Evolutionary conservation across 2,888 invertebrate species (phyloP).

Genomic region (Baronia brevicornis): DNA sequence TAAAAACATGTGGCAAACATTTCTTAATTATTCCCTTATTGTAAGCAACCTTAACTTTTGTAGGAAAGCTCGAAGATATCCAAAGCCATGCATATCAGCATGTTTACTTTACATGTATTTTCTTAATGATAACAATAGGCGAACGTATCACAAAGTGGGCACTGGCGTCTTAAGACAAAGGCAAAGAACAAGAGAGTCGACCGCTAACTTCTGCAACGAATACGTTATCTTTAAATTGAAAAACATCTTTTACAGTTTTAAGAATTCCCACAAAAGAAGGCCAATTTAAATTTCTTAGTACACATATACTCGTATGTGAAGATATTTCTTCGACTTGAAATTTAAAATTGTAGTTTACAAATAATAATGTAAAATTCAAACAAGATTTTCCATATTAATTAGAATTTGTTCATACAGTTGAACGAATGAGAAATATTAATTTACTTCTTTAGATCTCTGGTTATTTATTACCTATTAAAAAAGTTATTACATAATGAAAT

Average conservation of each 20-base stretch:
- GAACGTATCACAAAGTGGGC: constrained; percentile 16
- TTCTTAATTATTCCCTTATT: constrained; percentile 12
- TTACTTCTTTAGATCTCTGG: too few relatives aligned
- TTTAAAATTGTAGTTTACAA: constrained; percentile 19
- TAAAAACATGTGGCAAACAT: constrained; percentile 10
- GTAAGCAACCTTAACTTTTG: constrained; percentile 14
- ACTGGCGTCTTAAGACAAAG: constrained; percentile 15
- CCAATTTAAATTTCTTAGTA: too few relatives aligned
- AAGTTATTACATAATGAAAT: too few relatives aligned
- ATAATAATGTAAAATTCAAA: too few relatives aligned
- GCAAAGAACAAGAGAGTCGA: constrained; percentile 10
- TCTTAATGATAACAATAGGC: constrained; percentile 16
- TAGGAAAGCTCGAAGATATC: constrained; percentile 10
- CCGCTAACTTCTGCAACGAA: constrained; percentile 12
- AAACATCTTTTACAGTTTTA: constrained; percentile 10
- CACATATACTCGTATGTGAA: too few relatives aligned
- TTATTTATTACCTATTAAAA: too few relatives aligned
- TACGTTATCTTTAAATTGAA: constrained; percentile 13
- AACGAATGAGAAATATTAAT: too few relatives aligned
- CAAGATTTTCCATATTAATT: too few relatives aligned
- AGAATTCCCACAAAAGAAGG: too few relatives aligned
- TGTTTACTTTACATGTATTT: constrained; percentile 17
- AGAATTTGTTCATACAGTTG: too few relatives aligned
- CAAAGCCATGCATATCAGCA: constrained; percentile 17
- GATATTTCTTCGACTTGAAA: constrained; percentile 3